These are phyloP conservation scores for Lagorchestes hirsutus DNA, from an alignment of 2,797 vertebrate genomes.

Conservation along the genomic window DNA sequence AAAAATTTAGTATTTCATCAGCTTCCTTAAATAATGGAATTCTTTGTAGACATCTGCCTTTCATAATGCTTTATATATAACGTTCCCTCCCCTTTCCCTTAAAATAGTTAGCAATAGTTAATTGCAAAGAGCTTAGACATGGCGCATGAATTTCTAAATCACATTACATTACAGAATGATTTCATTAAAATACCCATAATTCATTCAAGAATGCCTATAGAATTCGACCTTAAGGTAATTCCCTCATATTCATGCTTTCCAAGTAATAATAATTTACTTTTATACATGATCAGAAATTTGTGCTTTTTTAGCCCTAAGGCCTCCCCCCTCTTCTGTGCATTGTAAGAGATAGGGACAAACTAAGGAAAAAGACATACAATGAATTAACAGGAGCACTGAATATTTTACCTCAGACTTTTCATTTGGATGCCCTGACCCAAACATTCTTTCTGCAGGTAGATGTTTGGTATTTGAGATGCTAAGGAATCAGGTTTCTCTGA, in stretches of 20 bases:
- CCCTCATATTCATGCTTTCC: conserved; percentile 37
- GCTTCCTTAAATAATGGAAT: not conserved
- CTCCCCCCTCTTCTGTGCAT: conserved; percentile 21
- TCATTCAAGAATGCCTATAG: conserved; percentile 44
- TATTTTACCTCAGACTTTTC: conserved; percentile 50
- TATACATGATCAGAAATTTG: conserved; percentile 21
- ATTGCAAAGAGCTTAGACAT: conserved; percentile 49
- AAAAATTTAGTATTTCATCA: conserved; percentile 12
- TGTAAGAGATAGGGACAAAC: not conserved
- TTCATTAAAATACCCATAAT: conserved; percentile 67
- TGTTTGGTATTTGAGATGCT: conserved; percentile 62
- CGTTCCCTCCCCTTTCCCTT: not conserved
- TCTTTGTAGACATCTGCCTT: not conserved
- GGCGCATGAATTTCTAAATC: conserved; percentile 50
- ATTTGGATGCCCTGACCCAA: conserved; percentile 55
- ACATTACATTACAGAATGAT: conserved; percentile 41
- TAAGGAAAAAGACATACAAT: conserved; percentile 19
- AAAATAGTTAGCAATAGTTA: conserved; percentile 19
- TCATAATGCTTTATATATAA: not conserved
- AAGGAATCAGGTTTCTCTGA: conserved; percentile 68
- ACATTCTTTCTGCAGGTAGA: conserved; percentile 70
- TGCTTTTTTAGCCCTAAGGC: conserved; percentile 32
- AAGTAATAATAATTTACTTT: conserved; percentile 57
- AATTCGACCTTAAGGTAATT: conserved; percentile 46
- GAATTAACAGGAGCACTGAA: conserved; percentile 23